These are phyloP conservation scores for Limnephilus rhombicus DNA, from an alignment of 2,888 invertebrate genomes.

Conservation along the genomic window DNA sequence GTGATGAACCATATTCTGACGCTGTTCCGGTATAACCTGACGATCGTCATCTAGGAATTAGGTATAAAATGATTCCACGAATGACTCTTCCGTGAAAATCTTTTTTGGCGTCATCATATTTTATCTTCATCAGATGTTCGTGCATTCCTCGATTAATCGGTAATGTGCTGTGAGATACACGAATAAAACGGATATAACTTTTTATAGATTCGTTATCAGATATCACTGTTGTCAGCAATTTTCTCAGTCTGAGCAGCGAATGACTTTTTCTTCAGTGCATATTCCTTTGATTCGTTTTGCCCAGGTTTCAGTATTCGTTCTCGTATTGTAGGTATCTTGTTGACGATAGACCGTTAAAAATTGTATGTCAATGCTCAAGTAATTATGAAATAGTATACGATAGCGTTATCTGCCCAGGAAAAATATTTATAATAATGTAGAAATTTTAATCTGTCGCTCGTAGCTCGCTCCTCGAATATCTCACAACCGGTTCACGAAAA, in stretches of 20 bases:
- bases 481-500: conserved; percentile 7
- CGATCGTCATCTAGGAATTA: background rate
- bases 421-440: background rate
- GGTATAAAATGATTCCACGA: background rate
- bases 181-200: background rate
- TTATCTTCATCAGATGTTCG: conserved; percentile 1
- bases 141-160: background rate
- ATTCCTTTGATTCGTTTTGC: background rate
- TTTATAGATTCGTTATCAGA: background rate
- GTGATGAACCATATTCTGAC: background rate
- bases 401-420: conserved; percentile 41
- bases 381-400: conserved; percentile 43
- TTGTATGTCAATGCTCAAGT: conserved; percentile 39
- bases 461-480: background rate
- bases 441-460: background rate
- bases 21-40: too few species aligned
- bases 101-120: background rate
- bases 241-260: background rate
- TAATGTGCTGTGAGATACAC: background rate
- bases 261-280: background rate
- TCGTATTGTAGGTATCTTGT: conserved; percentile 9
- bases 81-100: background rate
- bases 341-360: conserved; percentile 22
- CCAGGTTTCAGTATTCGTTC: background rate
- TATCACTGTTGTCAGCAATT: background rate